Evolutionary conservation across 64 coral and sea anemone genomes (phyloP), one percentile per base, ranked within the genome.

Genomic region (Porites australiensis): DNA sequence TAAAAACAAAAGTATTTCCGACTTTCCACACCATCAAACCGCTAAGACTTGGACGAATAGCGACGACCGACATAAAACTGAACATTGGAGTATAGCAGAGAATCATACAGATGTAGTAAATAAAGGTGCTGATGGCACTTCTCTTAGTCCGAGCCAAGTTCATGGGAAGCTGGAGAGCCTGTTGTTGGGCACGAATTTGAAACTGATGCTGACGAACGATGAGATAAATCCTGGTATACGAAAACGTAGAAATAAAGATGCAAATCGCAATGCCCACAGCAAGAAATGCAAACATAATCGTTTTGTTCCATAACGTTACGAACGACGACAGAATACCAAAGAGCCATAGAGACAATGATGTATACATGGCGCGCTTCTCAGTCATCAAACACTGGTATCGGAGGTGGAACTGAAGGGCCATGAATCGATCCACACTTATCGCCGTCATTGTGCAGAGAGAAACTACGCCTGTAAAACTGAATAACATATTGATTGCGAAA

Each of bases 111-210:
- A 82, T 64, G 60, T 64, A 82, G 47, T 82, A 82, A n/a, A 82
- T 64, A 64, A 82, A 82, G 19, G 79, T 82, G 58, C 47, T 66
- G n/a, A 64, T 64, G 13, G 60, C 79, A 46, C 15, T 82, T 82
- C 50, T 80, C 13, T 11, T 82, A 16, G 60, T 65, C n/a, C 16
- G 27, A 3, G 9, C 10, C 60, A 66, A 5, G 44, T 63, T 44
- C 11, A 0, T 58, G 44, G 44, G 44, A 47, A 65, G 0, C 12
- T 48, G 13, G 6, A 59, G 3, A 2, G 58, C 63, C 46, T 50
- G 45, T 47, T 65, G 44, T 51, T 84, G 81, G 5, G 2, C 7
- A 12, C 68, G 81, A 84, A 84, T 68, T 9, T 84, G 81, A 4
- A 50, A 1, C 81, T 84, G 46, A 67, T 84, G 63, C 2, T n/a